phyloP scores from a whole-genome alignment of 2,113 vertebrate species.

The Otus sunia region DNA sequence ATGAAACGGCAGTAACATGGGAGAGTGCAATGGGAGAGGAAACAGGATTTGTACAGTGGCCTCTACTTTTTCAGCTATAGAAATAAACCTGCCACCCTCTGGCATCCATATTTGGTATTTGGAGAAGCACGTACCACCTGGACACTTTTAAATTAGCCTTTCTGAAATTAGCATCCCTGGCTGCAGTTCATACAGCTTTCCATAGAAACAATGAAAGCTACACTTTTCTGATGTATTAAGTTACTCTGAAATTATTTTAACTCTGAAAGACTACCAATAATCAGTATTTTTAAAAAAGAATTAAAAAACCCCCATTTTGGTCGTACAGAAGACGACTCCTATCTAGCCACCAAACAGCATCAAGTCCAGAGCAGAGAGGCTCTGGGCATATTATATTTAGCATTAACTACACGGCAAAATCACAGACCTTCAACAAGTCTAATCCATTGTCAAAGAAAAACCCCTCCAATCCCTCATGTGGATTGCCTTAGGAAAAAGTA shows the following conservation, averaged over 20 bases:
- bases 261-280: background rate
- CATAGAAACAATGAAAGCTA: background rate
- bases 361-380: background rate
- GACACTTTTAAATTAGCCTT: background rate
- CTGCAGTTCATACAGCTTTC: background rate
- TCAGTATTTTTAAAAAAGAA: background rate
- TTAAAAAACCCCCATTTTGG: background rate
- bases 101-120: background rate
- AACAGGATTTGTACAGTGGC: background rate
- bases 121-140: background rate
- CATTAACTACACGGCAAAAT: background rate
- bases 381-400: background rate
- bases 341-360: background rate
- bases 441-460: background rate
- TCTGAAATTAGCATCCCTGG: background rate
- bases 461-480: background rate
- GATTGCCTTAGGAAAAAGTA: background rate
- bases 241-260: background rate
- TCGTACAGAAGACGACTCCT: background rate
- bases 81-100: background rate
- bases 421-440: background rate
- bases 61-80: background rate
- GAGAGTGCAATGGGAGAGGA: background rate
- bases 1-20: fast-evolving
- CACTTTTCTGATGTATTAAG: background rate